Percentiles rank a stretch among this genome's conserved stretches.
Conservation (phyloP, 2,113 vertebrate genomes). For the Epinephelus cyanopodus region DNA sequence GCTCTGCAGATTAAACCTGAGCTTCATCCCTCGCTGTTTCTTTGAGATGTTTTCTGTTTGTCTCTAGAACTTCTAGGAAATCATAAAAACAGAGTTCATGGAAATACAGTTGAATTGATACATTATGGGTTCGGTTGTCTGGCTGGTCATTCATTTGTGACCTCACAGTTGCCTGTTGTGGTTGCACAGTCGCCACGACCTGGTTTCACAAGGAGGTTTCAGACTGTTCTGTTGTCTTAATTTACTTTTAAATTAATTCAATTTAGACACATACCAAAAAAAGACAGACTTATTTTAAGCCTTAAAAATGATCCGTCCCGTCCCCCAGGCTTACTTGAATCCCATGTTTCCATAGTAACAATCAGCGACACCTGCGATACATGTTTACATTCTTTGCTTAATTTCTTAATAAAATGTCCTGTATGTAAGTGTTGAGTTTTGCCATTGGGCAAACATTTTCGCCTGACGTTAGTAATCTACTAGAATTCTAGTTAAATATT, state of each 20-base stretch:
- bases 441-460: background rate
- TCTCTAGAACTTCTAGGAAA: background rate
- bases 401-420: background rate
- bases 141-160: background rate
- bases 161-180: background rate
- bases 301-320: too few species aligned
- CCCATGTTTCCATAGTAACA: background rate
- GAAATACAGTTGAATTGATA: background rate
- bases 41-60: background rate
- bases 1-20: constrained; percentile 24
- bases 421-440: background rate
- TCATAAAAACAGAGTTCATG: background rate
- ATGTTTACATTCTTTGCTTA: background rate
- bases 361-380: background rate
- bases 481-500: background rate
- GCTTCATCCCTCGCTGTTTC: constrained; percentile 3
- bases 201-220: background rate
- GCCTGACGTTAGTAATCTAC: too few species aligned
- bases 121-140: background rate
- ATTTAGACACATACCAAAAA: background rate
- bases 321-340: background rate
- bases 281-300: background rate
- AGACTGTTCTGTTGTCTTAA: background rate
- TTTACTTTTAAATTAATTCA: background rate
- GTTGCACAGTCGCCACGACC: background rate